These are phyloP conservation scores for Vespertilio murinus DNA, from an alignment of 2,797 vertebrate genomes.

Conservation along the genomic window DNA sequence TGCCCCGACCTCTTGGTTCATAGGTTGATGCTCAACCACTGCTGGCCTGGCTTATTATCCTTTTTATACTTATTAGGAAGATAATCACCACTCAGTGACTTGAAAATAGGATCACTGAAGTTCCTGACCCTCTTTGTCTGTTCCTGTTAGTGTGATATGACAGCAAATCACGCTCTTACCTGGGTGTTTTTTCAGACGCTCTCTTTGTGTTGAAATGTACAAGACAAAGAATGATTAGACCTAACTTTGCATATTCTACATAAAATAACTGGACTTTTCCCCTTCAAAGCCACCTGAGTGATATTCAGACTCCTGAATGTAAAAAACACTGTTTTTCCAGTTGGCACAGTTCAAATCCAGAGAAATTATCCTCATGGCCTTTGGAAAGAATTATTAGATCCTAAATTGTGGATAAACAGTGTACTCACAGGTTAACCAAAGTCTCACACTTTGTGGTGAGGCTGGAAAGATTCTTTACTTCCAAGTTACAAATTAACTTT, in stretches of 20 bases:
- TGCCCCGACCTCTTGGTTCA: too few species aligned
- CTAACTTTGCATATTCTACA: neutral
- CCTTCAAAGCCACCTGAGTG: neutral
- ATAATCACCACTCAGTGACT: neutral
- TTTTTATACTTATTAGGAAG: neutral
- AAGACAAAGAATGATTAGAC: neutral
- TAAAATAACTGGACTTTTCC: neutral
- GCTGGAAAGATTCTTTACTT: conserved; percentile 31
- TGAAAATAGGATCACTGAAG: neutral
- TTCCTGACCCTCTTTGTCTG: neutral
- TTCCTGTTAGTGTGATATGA: neutral
- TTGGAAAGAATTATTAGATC: neutral
- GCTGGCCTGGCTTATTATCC: neutral
- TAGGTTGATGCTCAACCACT: too few species aligned
- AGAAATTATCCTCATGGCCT: neutral
- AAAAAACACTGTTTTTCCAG: neutral
- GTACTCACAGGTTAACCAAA: neutral
- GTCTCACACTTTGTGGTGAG: neutral
- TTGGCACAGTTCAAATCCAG: neutral
- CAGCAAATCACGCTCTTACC: neutral
- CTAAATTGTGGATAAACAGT: neutral
- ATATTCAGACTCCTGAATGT: neutral
- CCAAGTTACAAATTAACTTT: conserved; percentile 56
- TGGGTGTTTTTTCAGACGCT: neutral
- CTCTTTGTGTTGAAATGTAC: neutral